Evolutionary conservation across 2,113 vertebrate species (phyloP).

Genomic region (Ploceus nigricollis): DNA sequence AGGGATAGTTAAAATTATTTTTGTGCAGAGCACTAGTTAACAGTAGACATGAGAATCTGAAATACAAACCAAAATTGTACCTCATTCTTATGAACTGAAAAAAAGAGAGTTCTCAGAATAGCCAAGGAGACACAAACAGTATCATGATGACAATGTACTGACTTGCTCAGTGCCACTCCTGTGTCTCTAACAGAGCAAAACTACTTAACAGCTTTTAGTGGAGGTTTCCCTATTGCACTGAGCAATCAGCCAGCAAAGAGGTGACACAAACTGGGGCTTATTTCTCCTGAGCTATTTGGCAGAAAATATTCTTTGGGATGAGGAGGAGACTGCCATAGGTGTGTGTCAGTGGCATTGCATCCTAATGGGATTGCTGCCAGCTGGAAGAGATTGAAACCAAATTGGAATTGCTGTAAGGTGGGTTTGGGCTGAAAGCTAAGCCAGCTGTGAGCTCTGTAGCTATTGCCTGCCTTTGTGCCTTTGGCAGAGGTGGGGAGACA

Average conservation of each 20-base stretch:
- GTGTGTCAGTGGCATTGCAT: not conserved
- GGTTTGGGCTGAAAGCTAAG: not conserved
- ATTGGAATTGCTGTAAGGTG: not conserved
- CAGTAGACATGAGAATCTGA: not conserved
- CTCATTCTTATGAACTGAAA: not conserved
- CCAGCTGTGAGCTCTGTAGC: not conserved
- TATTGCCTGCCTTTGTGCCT: not conserved
- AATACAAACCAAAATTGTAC: not conserved
- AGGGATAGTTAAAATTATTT: not conserved
- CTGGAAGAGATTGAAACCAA: not conserved
- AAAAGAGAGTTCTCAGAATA: not conserved
- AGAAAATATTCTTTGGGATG: not conserved
- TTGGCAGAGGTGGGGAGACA: not conserved
- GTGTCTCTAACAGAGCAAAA: not conserved
- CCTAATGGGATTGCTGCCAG: not conserved
- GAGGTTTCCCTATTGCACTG: not conserved
- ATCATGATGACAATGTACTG: not conserved
- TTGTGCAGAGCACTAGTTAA: not conserved
- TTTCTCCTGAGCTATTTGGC: not conserved
- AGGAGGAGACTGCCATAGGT: not conserved
- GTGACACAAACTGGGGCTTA: not conserved
- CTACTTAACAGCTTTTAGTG: not conserved
- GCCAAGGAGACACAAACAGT: not conserved
- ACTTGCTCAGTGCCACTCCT: not conserved
- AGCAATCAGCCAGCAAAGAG: not conserved